Evolutionary conservation across 2,888 invertebrate species (phyloP).

Genomic region (Furcula furcula): DNA sequence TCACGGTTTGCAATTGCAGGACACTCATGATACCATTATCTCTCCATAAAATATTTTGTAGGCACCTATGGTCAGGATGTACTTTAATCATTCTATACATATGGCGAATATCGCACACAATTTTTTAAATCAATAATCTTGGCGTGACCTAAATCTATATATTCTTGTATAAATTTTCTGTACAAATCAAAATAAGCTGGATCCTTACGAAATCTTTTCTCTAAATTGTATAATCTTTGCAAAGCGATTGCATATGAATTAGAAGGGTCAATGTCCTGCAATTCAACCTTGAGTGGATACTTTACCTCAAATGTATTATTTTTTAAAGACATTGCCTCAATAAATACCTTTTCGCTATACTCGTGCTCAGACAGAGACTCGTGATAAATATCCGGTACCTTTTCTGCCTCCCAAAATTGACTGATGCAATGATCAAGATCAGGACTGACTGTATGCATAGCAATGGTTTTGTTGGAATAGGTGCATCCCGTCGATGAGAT

Average conservation of each 20-base stretch:
- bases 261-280: constrained; percentile 3
- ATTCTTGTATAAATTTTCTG: no score
- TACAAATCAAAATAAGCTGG: no score
- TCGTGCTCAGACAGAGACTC: no score
- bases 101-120: background rate
- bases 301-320: background rate
- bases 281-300: constrained; percentile 1
- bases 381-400: background rate
- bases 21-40: background rate
- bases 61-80: background rate
- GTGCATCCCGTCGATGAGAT: background rate
- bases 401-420: background rate
- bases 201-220: no score
- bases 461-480: no score
- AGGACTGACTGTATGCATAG: no score
- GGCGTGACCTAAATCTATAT: no score
- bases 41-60: background rate
- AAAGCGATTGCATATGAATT: constrained; percentile 6
- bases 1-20: background rate
- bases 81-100: background rate
- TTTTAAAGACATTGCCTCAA: no score
- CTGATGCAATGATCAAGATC: background rate
- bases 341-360: no score
- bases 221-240: constrained; percentile 5
- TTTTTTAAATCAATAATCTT: no score